phyloP scores from a whole-genome alignment of 2,113 vertebrate species.

The Nibea coibor region DNA sequence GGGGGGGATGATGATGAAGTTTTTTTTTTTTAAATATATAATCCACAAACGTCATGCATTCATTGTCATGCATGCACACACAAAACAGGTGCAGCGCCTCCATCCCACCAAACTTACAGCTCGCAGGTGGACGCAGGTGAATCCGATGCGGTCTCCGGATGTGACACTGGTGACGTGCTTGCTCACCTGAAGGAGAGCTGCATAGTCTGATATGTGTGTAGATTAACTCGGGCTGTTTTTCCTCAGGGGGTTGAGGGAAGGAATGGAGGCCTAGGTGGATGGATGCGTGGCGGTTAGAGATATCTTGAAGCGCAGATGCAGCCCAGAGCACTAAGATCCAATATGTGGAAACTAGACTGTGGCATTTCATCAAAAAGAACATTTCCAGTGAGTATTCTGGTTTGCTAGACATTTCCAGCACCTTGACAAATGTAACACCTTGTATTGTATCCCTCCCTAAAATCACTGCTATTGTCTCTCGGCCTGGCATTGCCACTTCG shows the following conservation, averaged over 20 bases:
- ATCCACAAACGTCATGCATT: constrained; percentile 27
- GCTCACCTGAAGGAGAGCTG: too few relatives aligned
- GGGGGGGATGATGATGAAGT: not conserved
- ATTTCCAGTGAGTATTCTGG: not conserved
- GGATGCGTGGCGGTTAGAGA: not conserved
- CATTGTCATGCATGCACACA: not conserved
- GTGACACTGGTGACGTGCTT: too few relatives aligned
- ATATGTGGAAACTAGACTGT: not conserved
- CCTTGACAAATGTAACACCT: not conserved
- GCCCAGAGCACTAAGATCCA: not conserved
- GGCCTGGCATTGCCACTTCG: not conserved
- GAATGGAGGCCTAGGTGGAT: not conserved
- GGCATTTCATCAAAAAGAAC: not conserved
- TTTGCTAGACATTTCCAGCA: not conserved
- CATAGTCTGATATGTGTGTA: not conserved
- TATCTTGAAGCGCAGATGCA: not conserved
- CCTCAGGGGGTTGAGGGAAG: not conserved
- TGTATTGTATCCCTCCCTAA: not conserved
- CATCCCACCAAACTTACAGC: not conserved
- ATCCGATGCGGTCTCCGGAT: not conserved
- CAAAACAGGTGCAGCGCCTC: not conserved
- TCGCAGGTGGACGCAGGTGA: not conserved
- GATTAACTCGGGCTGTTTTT: not conserved
- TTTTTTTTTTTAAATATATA: not conserved
- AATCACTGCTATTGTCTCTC: not conserved